These are phyloP conservation scores for Drosophila fulvimacula DNA, from an alignment of 2,888 invertebrate species.

Conservation along the genomic window DNA sequence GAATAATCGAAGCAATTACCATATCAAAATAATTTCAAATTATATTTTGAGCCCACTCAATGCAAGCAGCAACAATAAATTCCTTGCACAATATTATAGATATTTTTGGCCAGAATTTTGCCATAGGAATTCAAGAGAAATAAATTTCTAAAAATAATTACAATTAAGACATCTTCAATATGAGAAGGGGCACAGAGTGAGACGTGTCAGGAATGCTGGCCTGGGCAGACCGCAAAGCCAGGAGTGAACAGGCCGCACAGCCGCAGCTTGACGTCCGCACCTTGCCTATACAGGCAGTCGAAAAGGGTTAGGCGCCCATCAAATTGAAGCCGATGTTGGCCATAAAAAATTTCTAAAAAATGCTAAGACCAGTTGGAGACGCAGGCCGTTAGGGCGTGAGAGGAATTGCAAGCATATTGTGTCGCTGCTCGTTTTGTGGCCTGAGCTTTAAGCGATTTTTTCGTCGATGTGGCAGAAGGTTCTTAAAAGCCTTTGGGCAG, in stretches of 20 bases:
- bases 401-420: constrained; percentile 65
- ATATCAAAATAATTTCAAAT: too few relatives aligned
- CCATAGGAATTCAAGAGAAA: too few relatives aligned
- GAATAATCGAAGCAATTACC: too few relatives aligned
- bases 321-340: constrained; percentile 61
- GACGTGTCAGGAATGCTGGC: constrained; percentile 41
- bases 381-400: background rate
- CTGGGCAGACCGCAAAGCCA: constrained; percentile 2
- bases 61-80: too few relatives aligned
- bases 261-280: constrained; percentile 6
- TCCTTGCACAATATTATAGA: too few relatives aligned
- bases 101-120: too few relatives aligned
- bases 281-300: constrained; percentile 5
- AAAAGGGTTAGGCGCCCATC: constrained; percentile 62
- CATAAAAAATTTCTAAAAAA: constrained; percentile 69
- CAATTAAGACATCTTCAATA: background rate
- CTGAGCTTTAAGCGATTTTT: constrained; percentile 30
- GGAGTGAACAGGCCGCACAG: constrained; percentile 5
- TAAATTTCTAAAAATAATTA: background rate
- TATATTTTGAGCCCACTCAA: too few relatives aligned
- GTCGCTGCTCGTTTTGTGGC: constrained; percentile 74
- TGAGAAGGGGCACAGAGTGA: constrained; percentile 24
- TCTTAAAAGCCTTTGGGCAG: constrained; percentile 24
- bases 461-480: constrained; percentile 22
- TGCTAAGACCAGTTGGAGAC: constrained; percentile 54